Evolutionary conservation across 2,888 invertebrate genomes (phyloP), one percentile per base, ranked within the genome.

Genomic region (Dicyrtoma fusca): DNA sequence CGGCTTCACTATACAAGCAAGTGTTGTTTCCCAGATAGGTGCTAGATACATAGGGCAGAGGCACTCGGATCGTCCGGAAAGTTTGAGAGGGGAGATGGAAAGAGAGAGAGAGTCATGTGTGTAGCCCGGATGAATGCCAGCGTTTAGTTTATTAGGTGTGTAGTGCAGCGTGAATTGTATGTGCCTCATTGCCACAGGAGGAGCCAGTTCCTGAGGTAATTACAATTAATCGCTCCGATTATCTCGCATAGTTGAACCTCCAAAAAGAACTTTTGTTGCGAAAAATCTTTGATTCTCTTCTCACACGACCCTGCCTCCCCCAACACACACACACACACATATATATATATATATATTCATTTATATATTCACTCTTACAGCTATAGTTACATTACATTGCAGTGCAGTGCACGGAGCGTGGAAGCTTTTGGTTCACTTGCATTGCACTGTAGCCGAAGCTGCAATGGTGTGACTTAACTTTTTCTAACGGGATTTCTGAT

Each of bases 201-300:
- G 51, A 51, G 65, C 25, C 59, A 65, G 59, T 44, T 55, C 34
- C 51, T 25, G 45, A 64, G 73, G 73, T 69, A 69, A 69, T 69
- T 73, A 73, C 69, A 65, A 69, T 65, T 73, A 73, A 73, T 73
- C 69, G 69, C 64, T 26, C 49, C 69, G 64, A 69, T 73, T 73
- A 73, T 69, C 73, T 73, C 69, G 64, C 42, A 21, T 42, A 73
- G 70, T 70, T 70, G 61, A 70, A 70, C 70, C 25, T 62, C 26
- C 25, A 23, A 69, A 69, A 69, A 69, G 70, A 62, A 59, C 64
- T 51, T 64, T 51, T 64, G 51, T 64, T 49, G 64, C 44, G 34
- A 63, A 63, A 63, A 63, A 64, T 47, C 64, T 51, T 51, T n/a
- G 23, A 17, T 14, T 49, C 49, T 14, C 25, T 17, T 10, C 64